These are phyloP conservation scores for Urosaurus nigricauda DNA, from an alignment of 2,797 vertebrate species.

Conservation along the genomic window DNA sequence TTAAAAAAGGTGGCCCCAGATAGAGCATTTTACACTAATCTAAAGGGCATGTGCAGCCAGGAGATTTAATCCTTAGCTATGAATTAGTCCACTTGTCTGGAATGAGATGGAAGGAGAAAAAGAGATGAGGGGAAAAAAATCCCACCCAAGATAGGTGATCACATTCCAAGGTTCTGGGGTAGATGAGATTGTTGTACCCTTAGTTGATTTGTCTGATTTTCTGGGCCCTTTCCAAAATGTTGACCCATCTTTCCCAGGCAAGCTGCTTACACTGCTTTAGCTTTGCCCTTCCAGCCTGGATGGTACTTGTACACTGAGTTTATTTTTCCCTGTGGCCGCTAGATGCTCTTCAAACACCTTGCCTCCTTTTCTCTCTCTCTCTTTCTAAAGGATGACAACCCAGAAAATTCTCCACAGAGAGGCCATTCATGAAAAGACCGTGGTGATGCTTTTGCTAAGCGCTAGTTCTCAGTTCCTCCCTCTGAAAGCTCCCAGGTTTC, in stretches of 20 bases:
- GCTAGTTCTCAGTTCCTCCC: constrained; percentile 49
- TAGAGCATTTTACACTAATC: no score
- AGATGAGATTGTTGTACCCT: accelerated
- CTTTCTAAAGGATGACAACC: neutral
- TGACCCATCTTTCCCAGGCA: no score
- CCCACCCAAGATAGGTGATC: neutral
- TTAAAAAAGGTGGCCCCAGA: no score
- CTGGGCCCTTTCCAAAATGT: neutral
- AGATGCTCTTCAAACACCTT: constrained; percentile 45
- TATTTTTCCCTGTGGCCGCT: neutral
- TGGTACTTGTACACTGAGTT: neutral
- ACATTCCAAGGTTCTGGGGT: neutral
- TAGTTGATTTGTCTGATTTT: neutral
- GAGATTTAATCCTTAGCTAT: no score
- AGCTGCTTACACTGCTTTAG: neutral
- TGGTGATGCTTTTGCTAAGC: constrained; percentile 59
- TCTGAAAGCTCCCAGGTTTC: constrained; percentile 53
- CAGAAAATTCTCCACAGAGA: constrained; percentile 64
- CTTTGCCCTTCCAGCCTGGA: neutral
- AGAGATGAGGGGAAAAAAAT: neutral
- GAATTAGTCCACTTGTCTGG: neutral
- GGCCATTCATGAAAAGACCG: constrained; percentile 67
- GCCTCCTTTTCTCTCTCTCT: neutral
- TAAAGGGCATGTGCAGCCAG: no score
- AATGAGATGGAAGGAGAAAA: no score